Conservation (phyloP, 2,888 invertebrate genomes). For the Macrophya alboannulata region DNA sequence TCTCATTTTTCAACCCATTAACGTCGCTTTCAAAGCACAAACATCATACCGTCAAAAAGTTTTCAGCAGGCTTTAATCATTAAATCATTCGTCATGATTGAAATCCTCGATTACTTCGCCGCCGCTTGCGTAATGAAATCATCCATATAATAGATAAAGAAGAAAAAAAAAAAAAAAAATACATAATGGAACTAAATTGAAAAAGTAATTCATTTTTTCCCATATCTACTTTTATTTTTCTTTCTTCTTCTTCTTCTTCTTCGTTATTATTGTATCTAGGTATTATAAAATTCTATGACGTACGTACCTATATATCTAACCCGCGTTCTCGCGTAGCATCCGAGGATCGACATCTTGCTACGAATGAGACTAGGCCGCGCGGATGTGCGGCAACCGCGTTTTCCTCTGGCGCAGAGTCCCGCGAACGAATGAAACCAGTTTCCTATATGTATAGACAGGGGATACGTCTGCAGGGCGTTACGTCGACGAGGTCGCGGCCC, state of each 20-base stretch:
- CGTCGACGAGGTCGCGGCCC: constrained; percentile 44
- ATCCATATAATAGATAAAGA: not conserved
- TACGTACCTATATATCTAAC: not conserved
- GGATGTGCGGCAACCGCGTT: constrained; percentile 25
- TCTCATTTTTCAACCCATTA: constrained; percentile 25
- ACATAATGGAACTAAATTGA: not conserved
- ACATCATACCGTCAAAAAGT: constrained; percentile 12
- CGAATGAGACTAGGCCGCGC: constrained; percentile 39
- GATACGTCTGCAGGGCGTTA: constrained; percentile 44
- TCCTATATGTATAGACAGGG: constrained; percentile 14
- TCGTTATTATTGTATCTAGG: not conserved
- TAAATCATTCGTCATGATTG: not conserved
- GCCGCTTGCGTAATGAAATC: not conserved
- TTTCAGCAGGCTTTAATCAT: not conserved
- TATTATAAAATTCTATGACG: constrained; percentile 2
- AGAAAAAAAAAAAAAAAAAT: not conserved
- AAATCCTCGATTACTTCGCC: not conserved
- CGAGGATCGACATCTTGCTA: constrained; percentile 36
- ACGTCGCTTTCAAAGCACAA: not conserved
- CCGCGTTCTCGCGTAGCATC: too few relatives aligned
- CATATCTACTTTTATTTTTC: not conserved
- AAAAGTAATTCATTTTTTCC: not conserved
- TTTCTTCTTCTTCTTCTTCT: not conserved
- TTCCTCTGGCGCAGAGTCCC: constrained; percentile 25
- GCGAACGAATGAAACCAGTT: constrained; percentile 48